These are phyloP conservation scores for Diadema setosum DNA, from an alignment of 35 echinoderm and acorn worm genomes.

Conservation along the genomic window DNA sequence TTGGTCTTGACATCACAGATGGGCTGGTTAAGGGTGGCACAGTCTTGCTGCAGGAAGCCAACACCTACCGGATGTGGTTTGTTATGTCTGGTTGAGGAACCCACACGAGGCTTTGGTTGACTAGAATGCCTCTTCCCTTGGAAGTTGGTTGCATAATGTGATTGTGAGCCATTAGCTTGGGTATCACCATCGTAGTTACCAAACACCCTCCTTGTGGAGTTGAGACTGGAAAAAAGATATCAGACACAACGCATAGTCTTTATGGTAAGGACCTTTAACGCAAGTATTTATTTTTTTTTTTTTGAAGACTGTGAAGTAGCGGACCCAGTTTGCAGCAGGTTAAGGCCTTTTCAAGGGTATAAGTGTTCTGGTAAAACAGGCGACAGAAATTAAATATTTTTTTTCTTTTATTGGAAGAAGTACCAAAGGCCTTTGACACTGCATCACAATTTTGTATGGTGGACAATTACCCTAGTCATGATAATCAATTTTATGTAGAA, in stretches of 20 bases:
- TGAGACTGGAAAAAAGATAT: slow-evolving; percentile 54
- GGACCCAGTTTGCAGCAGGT: no score
- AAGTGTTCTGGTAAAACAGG: no score
- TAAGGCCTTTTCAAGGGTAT: no score
- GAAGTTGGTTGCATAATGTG: slow-evolving; percentile 20
- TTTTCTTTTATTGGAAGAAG: no score
- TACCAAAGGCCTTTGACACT: no score
- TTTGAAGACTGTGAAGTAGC: background rate
- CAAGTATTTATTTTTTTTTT: background rate
- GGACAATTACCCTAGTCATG: no score
- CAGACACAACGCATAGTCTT: background rate
- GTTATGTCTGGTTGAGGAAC: slow-evolving; percentile 24
- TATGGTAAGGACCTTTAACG: background rate
- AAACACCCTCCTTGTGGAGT: slow-evolving; percentile 68
- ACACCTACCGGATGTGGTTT: slow-evolving; percentile 66
- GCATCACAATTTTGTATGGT: no score
- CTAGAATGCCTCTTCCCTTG: slow-evolving; percentile 20
- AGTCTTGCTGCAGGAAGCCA: slow-evolving; percentile 79
- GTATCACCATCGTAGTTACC: slow-evolving; percentile 45
- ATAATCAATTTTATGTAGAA: no score
- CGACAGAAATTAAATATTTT: no score
- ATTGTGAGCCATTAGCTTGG: background rate
- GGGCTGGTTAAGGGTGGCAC: slow-evolving; percentile 68
- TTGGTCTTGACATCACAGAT: slow-evolving; percentile 84
- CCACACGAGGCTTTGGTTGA: background rate